Evolutionary conservation across 2,888 invertebrate genomes (phyloP).

Genomic region (Iphiclides podalirius): DNA sequence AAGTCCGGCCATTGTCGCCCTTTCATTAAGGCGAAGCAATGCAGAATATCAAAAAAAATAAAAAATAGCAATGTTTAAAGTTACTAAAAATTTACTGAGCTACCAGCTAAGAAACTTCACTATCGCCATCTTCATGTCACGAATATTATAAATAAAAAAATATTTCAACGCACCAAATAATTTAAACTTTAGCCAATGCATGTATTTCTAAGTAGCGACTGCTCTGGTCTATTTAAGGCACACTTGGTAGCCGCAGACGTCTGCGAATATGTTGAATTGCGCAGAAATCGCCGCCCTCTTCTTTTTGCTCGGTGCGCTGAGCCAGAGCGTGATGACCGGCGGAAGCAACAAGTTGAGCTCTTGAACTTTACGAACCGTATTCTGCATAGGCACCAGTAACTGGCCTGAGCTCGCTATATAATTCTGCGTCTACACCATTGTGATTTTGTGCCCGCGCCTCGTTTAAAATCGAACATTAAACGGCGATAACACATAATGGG

Average conservation of each 20-base stretch:
- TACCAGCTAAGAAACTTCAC: no score
- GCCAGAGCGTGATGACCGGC: constrained; percentile 17
- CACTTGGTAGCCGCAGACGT: constrained; percentile 22
- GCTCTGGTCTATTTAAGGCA: constrained; percentile 19
- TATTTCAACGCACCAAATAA: no score
- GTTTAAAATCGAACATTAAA: constrained; percentile 45
- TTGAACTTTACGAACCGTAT: constrained; percentile 31
- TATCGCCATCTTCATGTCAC: no score
- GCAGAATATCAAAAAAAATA: no score
- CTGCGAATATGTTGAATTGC: constrained; percentile 21
- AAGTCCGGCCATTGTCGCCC: no score
- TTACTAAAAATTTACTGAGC: no score
- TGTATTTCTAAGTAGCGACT: constrained; percentile 14
- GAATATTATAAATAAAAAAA: no score
- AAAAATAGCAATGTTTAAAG: no score
- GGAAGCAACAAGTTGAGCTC: constrained; percentile 33
- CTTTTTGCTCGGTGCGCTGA: constrained; percentile 21
- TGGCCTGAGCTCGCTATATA: constrained; percentile 27
- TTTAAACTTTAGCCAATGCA: no score
- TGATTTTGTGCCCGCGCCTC: constrained; percentile 31
- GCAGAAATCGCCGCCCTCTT: constrained; percentile 22
- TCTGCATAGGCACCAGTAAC: constrained; percentile 31
- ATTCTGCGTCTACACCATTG: constrained; percentile 31
- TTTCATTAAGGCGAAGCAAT: no score
- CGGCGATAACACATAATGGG: constrained; percentile 31